Percentiles rank a stretch among this genome's conserved stretches.
Conservation (phyloP, 2,888 invertebrate genomes). For the Callyntrura guangdongensis region DNA sequence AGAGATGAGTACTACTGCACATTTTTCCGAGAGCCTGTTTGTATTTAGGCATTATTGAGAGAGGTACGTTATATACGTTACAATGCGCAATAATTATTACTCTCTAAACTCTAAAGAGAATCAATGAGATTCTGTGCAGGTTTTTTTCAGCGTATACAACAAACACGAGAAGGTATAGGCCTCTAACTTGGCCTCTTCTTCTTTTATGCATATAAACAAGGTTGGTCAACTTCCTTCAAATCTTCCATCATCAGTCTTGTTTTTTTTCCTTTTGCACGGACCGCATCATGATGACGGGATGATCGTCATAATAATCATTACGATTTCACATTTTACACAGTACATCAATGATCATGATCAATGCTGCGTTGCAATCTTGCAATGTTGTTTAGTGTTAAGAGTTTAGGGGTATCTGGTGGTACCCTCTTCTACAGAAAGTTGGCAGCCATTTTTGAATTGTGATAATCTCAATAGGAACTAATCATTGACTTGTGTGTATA, state of each 20-base stretch:
- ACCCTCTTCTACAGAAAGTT: constrained; percentile 24
- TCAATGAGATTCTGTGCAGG: constrained; percentile 75
- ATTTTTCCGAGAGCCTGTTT: constrained; percentile 53
- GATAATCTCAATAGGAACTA: constrained; percentile 46
- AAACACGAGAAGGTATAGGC: constrained; percentile 58
- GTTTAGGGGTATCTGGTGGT: not conserved
- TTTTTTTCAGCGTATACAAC: constrained; percentile 60
- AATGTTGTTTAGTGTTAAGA: not conserved
- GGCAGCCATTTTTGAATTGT: constrained; percentile 36
- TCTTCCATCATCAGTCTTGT: constrained; percentile 58
- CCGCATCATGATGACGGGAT: constrained; percentile 61
- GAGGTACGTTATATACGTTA: constrained; percentile 1
- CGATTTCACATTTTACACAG: constrained; percentile 33
- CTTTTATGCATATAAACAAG: constrained; percentile 60
- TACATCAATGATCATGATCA: not conserved
- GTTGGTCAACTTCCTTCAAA: constrained; percentile 59
- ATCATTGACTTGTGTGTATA: constrained; percentile 11
- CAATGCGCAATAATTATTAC: constrained; percentile 50
- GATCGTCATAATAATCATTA: constrained; percentile 55
- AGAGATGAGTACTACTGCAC: constrained; percentile 29
- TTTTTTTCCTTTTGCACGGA: constrained; percentile 35
- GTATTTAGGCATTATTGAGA: constrained; percentile 32
- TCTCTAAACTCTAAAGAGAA: constrained; percentile 51
- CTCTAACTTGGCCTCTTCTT: constrained; percentile 73
- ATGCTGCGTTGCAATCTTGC: not conserved